phyloP scores from a whole-genome alignment of 2,113 vertebrate genomes.

The Strigops habroptila region DNA sequence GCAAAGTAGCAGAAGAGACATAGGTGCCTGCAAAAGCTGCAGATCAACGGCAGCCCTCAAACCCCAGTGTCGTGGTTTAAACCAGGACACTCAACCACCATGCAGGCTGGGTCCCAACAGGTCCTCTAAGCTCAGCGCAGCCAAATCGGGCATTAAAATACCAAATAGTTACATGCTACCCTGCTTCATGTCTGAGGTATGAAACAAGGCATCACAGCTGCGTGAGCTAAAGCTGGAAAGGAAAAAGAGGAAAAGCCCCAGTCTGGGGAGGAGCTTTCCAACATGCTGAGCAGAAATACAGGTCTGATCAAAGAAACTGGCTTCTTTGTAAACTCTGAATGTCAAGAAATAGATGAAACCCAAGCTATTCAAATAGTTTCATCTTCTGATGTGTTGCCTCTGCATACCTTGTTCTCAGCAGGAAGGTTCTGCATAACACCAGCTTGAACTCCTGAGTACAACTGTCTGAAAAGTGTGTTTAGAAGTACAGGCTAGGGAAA shows the following conservation, averaged over 20 bases:
- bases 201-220: not conserved
- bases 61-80: not conserved
- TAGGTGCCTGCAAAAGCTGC: fast-evolving
- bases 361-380: not conserved
- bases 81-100: not conserved
- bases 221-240: not conserved
- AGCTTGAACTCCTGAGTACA: not conserved
- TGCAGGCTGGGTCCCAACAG: fast-evolving
- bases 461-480: not conserved
- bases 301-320: not conserved
- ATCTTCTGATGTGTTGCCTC: not conserved
- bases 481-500: not conserved
- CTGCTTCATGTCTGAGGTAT: not conserved
- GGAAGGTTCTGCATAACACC: not conserved
- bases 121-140: not conserved
- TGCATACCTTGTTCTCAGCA: not conserved
- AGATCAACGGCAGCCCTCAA: not conserved
- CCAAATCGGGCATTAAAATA: not conserved
- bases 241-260: not conserved
- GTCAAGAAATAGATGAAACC: not conserved
- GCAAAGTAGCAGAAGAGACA: not conserved
- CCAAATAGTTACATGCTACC: not conserved
- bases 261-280: not conserved
- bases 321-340: not conserved
- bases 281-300: not conserved